These are phyloP conservation scores for Ceratoteleas bidentatus DNA, from an alignment of 1,140 invertebrate species.

Conservation along the genomic window DNA sequence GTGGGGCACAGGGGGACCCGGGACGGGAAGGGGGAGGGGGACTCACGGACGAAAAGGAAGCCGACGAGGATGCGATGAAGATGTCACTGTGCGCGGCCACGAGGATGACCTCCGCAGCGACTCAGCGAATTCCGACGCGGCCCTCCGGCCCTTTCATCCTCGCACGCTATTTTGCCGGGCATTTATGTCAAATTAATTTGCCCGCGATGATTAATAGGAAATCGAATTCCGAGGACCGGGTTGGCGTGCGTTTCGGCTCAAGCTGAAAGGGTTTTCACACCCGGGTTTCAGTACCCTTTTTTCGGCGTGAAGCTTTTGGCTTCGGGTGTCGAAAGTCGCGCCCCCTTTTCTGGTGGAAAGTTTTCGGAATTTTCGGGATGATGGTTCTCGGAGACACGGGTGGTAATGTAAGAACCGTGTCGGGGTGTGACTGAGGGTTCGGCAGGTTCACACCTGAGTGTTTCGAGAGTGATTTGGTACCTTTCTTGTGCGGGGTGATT, in stretches of 20 bases:
- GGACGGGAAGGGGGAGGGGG: constrained; percentile 26
- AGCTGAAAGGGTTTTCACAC: not conserved
- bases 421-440: no score
- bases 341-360: no score
- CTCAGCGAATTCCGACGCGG: constrained; percentile 71
- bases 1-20: constrained; percentile 30
- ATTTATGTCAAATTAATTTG: constrained; percentile 64
- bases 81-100: constrained; percentile 72
- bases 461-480: no score
- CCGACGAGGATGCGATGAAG: constrained; percentile 69
- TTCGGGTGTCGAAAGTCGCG: no score
- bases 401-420: no score
- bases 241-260: no score
- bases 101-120: constrained; percentile 65
- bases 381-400: no score
- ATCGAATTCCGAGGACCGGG: constrained; percentile 14
- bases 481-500: no score
- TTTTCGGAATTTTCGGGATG: no score
- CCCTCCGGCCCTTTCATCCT: constrained; percentile 50
- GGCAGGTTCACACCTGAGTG: no score
- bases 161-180: constrained; percentile 36
- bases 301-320: no score
- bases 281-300: no score
- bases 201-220: constrained; percentile 46
- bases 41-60: constrained; percentile 59